Percentiles rank a stretch among this genome's conserved stretches.
Evolutionary conservation across 64 coral and sea anemone species (phyloP).

Genomic region (Montipora capricornis): DNA sequence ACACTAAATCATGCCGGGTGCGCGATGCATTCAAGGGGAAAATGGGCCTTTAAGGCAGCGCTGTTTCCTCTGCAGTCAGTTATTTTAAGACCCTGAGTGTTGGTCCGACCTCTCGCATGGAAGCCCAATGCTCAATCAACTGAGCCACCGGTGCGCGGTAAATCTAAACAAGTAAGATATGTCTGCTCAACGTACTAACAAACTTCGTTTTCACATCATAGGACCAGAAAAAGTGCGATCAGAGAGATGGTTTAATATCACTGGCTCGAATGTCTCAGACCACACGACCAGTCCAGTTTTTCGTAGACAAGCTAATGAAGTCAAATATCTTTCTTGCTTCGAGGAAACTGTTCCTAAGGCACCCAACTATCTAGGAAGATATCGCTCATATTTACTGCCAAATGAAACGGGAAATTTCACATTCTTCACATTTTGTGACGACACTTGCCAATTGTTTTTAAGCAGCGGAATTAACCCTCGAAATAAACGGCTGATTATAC

Average conservation of each 20-base stretch:
- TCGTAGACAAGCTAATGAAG: neutral
- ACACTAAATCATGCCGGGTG: no score
- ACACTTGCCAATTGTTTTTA: slow-evolving; percentile 48
- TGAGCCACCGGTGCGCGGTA: no score
- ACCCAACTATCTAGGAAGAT: neutral
- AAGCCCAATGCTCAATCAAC: no score
- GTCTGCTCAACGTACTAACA: no score
- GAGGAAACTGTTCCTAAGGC: neutral
- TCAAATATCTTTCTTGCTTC: neutral
- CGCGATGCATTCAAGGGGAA: no score
- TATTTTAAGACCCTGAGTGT: no score
- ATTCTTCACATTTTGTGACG: slow-evolving; percentile 41
- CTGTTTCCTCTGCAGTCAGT: no score
- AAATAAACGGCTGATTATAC: slow-evolving; percentile 12
- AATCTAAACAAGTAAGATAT: no score
- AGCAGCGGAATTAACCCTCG: slow-evolving; percentile 51
- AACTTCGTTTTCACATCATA: no score
- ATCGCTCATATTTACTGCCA: slow-evolving; percentile 47
- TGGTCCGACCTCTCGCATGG: no score
- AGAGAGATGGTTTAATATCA: slow-evolving; percentile 31
- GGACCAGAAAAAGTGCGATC: neutral
- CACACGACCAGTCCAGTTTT: neutral
- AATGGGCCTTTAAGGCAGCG: no score
- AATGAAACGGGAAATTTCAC: slow-evolving; percentile 51
- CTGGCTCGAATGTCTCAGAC: neutral